Evolutionary conservation across 2,888 invertebrate genomes (phyloP), one percentile per base, ranked within the genome.

Genomic region (Conomelus anceps): DNA sequence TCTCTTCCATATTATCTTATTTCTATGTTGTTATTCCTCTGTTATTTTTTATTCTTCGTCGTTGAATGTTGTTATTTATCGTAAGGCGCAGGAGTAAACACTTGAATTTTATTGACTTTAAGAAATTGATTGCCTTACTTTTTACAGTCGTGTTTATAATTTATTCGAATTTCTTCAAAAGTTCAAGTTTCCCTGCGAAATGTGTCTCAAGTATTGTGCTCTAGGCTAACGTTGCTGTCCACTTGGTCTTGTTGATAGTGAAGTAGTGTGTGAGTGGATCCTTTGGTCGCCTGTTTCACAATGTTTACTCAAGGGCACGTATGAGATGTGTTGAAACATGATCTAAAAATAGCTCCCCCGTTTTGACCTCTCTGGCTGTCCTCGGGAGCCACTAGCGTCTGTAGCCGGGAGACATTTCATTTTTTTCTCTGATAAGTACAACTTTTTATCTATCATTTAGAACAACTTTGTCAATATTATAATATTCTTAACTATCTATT

Each of bases 321-420:
- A 23, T 29, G 24, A 85, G 23, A 23, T 41, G 89, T 89, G 89
- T 86, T 41, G 89, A 86, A 89, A 89, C 86, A 86, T 86, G 63
- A 34, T 89, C 89, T 89, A 89, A 89, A 89, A 89, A 89, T 89
- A 89, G 86, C 86, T 86, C 89, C 63, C 89, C 86, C 41, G 41
- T 86, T 89, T 89, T 89, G 89, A 89, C 89, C 89, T 89, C 85
- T 41, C 84, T 85, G 88, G 89, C 86, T 89, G 89, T 86, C 89
- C 86, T 86, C 86, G 63, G 63, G 63, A 63, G 63, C 0, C n/a
- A 1, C 63, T 63, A n/a, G n/a, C n/a, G n/a, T 63, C n/a, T 63
- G 20, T 63, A 63, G n/a, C 63, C 63, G 63, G 63, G 63, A 63
- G 1, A n/a, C 63, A n/a, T 63, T 63, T 63, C 63, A 63, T 63